A percentile compares a stretch with the other conserved stretches of the same genome.
Evolutionary conservation across 2,113 vertebrate genomes (phyloP).

Genomic region (Oreotrochilus melanogaster): DNA sequence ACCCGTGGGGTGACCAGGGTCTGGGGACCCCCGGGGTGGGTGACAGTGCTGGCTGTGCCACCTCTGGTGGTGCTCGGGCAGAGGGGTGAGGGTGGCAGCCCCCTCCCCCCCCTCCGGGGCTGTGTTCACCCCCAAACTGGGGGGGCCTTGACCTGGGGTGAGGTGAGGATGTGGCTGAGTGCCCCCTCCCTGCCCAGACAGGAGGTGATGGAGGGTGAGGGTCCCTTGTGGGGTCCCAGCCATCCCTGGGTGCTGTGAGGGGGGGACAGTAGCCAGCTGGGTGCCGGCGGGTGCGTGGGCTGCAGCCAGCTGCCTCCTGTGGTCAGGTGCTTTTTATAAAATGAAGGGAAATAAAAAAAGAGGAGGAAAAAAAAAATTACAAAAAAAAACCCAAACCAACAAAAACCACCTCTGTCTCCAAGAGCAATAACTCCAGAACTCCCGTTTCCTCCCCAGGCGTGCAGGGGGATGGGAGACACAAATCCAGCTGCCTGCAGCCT

Average conservation of each 20-base stretch:
- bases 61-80: fast-evolving
- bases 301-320: slow-evolving; percentile 51
- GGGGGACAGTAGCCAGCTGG: not conserved
- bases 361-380: not conserved
- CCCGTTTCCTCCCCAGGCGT: not conserved
- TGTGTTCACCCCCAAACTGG: fast-evolving
- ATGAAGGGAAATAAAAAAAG: not conserved
- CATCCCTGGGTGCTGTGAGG: not conserved
- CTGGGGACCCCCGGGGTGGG: too few species aligned
- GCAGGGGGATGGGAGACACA: not conserved
- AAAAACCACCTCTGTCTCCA: not conserved
- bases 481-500: not conserved
- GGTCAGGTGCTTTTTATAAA: slow-evolving; percentile 72
- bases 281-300: not conserved
- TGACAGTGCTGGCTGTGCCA: not conserved
- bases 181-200: not conserved
- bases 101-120: too few species aligned
- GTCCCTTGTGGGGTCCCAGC: not conserved
- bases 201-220: not conserved
- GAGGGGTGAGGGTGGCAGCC: not conserved
- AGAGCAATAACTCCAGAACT: slow-evolving; percentile 33
- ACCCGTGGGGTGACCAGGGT: not conserved
- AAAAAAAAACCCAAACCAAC: too few species aligned
- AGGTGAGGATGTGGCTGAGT: not conserved
- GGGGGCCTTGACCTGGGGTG: fast-evolving